phyloP scores from a whole-genome alignment of 2,797 vertebrate species.

The Poliocrania exsul region DNA sequence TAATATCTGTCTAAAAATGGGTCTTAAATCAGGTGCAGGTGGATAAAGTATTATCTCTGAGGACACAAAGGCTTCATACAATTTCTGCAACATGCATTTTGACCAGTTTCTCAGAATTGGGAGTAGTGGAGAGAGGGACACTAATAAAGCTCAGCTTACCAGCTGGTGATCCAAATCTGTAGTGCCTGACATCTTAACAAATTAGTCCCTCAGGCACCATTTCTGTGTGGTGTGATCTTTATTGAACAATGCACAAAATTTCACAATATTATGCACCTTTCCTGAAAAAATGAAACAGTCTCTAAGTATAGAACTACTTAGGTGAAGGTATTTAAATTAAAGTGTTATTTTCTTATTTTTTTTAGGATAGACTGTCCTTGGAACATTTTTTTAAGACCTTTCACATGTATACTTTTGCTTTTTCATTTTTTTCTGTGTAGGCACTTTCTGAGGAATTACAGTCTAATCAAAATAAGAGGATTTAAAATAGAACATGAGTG shows the following conservation, averaged over 20 bases:
- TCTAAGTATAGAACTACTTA: neutral
- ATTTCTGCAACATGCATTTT: constrained; percentile 10
- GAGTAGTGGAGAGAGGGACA: neutral
- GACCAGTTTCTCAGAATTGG: neutral
- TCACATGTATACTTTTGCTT: rapidly evolving
- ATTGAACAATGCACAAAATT: neutral
- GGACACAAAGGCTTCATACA: neutral
- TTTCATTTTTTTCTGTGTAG: neutral
- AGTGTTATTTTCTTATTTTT: neutral
- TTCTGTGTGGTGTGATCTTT: neutral
- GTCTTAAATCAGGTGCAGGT: neutral
- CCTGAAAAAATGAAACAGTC: neutral
- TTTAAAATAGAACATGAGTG: neutral
- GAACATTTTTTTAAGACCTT: neutral
- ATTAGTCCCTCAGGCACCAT: neutral
- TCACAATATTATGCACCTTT: neutral
- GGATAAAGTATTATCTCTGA: neutral
- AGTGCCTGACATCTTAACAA: neutral
- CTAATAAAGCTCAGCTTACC: neutral
- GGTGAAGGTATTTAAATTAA: neutral
- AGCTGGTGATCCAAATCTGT: neutral
- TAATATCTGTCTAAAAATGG: neutral
- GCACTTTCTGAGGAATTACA: neutral
- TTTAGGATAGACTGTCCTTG: neutral
- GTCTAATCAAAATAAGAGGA: neutral